These are phyloP conservation scores for Ictalurus furcatus DNA, from an alignment of 2,113 vertebrate species.

Conservation along the genomic window DNA sequence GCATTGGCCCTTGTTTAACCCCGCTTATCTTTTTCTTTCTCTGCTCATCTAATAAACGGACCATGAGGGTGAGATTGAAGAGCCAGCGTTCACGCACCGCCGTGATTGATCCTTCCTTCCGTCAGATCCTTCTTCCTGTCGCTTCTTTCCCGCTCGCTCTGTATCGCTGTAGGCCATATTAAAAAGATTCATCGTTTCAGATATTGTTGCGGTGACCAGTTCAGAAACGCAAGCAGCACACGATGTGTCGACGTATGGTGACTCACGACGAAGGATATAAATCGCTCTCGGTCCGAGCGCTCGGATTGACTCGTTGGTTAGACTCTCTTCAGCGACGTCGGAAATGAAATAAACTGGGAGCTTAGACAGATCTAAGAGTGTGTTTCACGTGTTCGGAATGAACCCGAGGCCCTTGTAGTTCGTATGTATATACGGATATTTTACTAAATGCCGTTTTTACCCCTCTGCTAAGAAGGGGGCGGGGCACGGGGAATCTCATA, in stretches of 20 bases:
- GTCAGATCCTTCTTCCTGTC: slow-evolving; percentile 38
- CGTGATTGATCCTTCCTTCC: slow-evolving; percentile 63
- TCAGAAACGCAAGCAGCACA: background rate
- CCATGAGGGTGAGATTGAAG: slow-evolving; percentile 62
- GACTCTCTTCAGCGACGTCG: background rate
- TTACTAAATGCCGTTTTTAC: background rate
- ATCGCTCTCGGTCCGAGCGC: background rate
- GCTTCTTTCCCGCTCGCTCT: background rate
- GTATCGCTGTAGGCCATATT: background rate
- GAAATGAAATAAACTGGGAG: background rate
- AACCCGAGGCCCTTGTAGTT: background rate
- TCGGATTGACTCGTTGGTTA: background rate
- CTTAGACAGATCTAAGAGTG: background rate
- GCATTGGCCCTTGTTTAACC: slow-evolving; percentile 56
- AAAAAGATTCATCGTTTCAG: slow-evolving; percentile 3
- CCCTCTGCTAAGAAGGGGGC: background rate
- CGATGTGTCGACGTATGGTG: background rate
- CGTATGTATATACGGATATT: background rate
- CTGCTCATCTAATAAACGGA: slow-evolving; percentile 69
- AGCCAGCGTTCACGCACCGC: slow-evolving; percentile 54
- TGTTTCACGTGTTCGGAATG: background rate
- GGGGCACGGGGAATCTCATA: no score
- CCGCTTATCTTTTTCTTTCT: slow-evolving; percentile 63
- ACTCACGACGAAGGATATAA: background rate
- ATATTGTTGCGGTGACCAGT: background rate